A percentile compares a stretch with the other conserved stretches of the same genome.
phyloP scores from a whole-genome alignment of 2,888 invertebrate species.

The Sinelater perroti region DNA sequence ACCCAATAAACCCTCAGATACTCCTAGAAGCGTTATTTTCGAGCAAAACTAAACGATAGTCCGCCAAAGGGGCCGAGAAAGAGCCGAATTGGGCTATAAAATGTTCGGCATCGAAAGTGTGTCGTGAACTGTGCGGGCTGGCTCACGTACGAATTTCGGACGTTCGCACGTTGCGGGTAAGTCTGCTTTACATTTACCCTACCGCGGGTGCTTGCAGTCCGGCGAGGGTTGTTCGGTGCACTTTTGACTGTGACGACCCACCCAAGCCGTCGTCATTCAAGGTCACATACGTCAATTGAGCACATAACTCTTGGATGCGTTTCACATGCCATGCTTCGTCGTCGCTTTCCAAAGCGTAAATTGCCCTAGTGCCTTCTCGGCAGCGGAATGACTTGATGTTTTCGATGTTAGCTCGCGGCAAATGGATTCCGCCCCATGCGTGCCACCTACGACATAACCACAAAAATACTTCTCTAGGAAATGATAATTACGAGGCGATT shows the following conservation, averaged over 20 bases:
- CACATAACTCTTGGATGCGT: constrained; percentile 15
- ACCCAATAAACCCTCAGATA: constrained; percentile 40
- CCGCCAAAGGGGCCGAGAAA: constrained; percentile 24
- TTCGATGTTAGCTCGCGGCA: neutral
- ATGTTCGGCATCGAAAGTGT: constrained; percentile 34
- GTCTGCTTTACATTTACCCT: constrained; percentile 41
- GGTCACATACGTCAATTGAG: constrained; percentile 54
- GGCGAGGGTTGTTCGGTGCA: constrained; percentile 17
- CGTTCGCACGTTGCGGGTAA: constrained; percentile 48
- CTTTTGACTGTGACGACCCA: constrained; percentile 47
- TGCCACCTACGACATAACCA: constrained; percentile 54
- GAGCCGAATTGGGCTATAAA: constrained; percentile 37
- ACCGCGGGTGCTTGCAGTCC: constrained; percentile 1
- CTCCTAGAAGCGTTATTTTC: constrained; percentile 44
- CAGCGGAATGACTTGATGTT: neutral
- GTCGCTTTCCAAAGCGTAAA: neutral
- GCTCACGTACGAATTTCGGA: constrained; percentile 39
- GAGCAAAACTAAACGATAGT: constrained; percentile 29
- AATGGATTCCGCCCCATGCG: constrained; percentile 1
- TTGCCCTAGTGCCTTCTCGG: neutral
- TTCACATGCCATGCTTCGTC: constrained; percentile 42
- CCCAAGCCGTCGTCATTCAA: constrained; percentile 56
- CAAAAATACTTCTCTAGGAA: constrained; percentile 22
- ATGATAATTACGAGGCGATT: constrained; percentile 38
- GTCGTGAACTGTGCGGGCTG: constrained; percentile 43